A percentile compares a stretch with the other conserved stretches of the same genome.
Evolutionary conservation across 1,140 invertebrate species (phyloP).

Genomic region (Drosophila busckii): DNA sequence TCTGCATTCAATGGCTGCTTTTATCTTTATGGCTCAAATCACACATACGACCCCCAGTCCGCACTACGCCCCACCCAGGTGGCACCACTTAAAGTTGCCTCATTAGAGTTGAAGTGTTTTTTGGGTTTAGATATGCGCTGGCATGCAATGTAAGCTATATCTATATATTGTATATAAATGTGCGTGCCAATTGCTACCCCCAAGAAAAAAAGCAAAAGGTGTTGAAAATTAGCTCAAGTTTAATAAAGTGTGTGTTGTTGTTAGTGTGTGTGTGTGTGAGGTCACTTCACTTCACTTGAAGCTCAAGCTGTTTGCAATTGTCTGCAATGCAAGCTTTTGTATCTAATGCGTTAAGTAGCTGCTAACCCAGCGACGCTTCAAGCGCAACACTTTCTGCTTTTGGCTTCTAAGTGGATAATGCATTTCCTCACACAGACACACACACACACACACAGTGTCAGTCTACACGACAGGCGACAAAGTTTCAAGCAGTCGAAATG

Average conservation of each 20-base stretch:
- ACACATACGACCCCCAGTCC: constrained; percentile 33
- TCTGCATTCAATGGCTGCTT: constrained; percentile 32
- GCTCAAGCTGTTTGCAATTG: constrained; percentile 24
- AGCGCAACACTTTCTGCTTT: constrained; percentile 46
- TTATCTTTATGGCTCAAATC: constrained; percentile 68
- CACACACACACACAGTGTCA: constrained; percentile 37
- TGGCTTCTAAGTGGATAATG: constrained; percentile 69
- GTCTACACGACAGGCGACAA: constrained; percentile 40
- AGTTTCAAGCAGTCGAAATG: no score
- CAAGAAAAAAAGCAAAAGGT: no score
- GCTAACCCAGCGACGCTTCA: constrained; percentile 41
- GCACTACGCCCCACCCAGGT: constrained; percentile 27
- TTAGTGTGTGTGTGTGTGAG: neutral
- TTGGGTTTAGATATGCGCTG: constrained; percentile 4
- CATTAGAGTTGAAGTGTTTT: constrained; percentile 57
- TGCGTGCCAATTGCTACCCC: constrained; percentile 45
- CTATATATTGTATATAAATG: constrained; percentile 10
- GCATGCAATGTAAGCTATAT: constrained; percentile 28
- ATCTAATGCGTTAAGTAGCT: constrained; percentile 56
- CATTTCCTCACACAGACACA: constrained; percentile 57
- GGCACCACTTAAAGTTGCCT: constrained; percentile 56
- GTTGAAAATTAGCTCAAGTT: constrained; percentile 61
- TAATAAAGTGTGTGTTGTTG: constrained; percentile 41
- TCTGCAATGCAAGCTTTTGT: constrained; percentile 39
- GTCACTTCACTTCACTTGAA: neutral